Evolutionary conservation across 2,113 vertebrate genomes (phyloP).

Genomic region (Cichladusa arquata): DNA sequence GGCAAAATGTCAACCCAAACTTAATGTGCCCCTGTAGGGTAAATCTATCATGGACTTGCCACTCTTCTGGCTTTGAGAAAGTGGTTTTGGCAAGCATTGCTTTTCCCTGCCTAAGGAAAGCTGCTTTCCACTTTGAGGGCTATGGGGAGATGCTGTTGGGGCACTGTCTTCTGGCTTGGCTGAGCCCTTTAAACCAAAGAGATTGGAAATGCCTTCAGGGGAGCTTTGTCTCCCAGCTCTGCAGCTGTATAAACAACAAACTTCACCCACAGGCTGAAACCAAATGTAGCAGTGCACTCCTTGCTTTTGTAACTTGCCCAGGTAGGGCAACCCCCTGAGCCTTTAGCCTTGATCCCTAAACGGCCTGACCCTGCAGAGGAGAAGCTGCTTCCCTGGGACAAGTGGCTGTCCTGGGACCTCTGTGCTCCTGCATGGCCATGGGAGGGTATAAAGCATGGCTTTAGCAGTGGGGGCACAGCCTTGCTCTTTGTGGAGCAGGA

Average conservation of each 20-base stretch:
- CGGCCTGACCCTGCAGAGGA: rapidly evolving
- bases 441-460: not conserved
- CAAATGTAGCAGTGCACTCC: rapidly evolving
- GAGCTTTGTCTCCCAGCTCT: not conserved
- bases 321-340: not conserved
- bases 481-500: rapidly evolving
- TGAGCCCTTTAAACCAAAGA: not conserved
- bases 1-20: not conserved
- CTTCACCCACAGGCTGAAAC: rapidly evolving
- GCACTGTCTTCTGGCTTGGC: not conserved
- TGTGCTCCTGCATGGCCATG: rapidly evolving
- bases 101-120: not conserved
- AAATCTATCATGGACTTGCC: rapidly evolving
- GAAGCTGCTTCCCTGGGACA: not conserved
- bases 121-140: not conserved
- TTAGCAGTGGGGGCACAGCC: not conserved
- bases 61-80: not conserved
- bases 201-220: not conserved
- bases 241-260: not conserved
- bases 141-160: not conserved
- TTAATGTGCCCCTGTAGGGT: not conserved
- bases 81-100: not conserved
- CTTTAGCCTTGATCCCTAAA: not conserved
- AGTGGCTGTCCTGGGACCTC: not conserved
- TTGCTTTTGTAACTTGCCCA: not conserved